A percentile compares a stretch with the other conserved stretches of the same genome.
Evolutionary conservation across 2,888 invertebrate species (phyloP).

Genomic region (Lucinisca nassula): DNA sequence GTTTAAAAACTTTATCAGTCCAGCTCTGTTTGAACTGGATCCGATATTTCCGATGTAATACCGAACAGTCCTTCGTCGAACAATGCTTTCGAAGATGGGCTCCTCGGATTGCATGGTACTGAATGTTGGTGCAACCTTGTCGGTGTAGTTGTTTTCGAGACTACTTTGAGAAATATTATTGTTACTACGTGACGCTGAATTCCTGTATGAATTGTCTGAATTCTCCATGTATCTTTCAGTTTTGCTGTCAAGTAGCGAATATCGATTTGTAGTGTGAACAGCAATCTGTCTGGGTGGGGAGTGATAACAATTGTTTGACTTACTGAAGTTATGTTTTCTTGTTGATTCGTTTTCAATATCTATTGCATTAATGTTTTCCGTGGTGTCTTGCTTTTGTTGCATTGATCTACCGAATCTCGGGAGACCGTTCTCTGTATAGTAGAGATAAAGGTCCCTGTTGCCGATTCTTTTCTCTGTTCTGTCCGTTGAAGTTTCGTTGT

Average conservation of each 20-base stretch:
- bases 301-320: not conserved
- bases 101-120: not conserved
- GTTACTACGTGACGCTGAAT: not conserved
- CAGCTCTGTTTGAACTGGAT: not conserved
- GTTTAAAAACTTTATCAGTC: not conserved
- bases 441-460: not conserved
- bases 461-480: too few species aligned
- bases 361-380: too few species aligned
- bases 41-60: not conserved
- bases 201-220: not conserved
- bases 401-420: not conserved
- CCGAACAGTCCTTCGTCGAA: not conserved
- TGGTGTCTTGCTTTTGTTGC: too few species aligned
- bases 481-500: too few species aligned
- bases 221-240: not conserved
- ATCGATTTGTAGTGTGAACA: not conserved
- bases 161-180: not conserved
- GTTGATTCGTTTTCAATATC: not conserved
- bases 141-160: not conserved
- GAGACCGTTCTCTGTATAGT: not conserved
- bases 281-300: not conserved
- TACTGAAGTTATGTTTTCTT: not conserved
- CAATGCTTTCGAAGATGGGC: not conserved
- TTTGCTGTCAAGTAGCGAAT: not conserved
- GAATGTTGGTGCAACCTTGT: not conserved